Evolutionary conservation across 2,888 invertebrate species (phyloP).

Genomic region (Oscheius sp.): DNA sequence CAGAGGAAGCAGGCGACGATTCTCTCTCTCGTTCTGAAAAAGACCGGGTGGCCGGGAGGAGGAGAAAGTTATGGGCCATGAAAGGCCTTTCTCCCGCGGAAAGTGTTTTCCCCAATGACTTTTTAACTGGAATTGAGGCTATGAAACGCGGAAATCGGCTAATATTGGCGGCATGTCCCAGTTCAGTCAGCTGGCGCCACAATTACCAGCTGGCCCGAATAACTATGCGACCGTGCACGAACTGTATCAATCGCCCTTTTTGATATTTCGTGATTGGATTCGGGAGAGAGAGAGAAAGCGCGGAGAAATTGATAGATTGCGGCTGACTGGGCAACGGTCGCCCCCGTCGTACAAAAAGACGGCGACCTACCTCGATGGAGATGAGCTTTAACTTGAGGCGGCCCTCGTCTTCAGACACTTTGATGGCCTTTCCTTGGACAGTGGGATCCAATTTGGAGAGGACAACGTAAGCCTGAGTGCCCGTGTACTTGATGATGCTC

Average conservation of each 20-base stretch:
- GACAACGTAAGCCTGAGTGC: constrained; percentile 67
- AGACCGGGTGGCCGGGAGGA: too few species aligned
- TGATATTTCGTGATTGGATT: constrained; percentile 4
- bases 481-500: constrained; percentile 66
- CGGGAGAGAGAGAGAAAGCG: constrained; percentile 22
- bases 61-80: constrained; percentile 18
- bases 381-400: constrained; percentile 62
- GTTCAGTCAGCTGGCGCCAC: constrained; percentile 31
- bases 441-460: constrained; percentile 45
- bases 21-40: constrained; percentile 62
- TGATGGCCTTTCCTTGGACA: constrained; percentile 50
- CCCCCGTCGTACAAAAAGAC: constrained; percentile 2
- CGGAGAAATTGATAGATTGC: constrained; percentile 10
- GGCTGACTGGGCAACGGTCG: neutral
- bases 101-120: too few species aligned
- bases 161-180: neutral
- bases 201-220: constrained; percentile 25
- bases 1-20: constrained; percentile 61
- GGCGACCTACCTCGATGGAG: constrained; percentile 59
- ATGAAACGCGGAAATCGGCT: neutral
- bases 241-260: constrained; percentile 7
- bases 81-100: neutral
- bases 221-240: constrained; percentile 30
- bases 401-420: constrained; percentile 55
- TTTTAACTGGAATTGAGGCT: neutral